Percentiles rank a stretch among this genome's conserved stretches.
phyloP scores from a whole-genome alignment of 64 coral and sea anemone genomes.

The Stylophora pistillata region DNA sequence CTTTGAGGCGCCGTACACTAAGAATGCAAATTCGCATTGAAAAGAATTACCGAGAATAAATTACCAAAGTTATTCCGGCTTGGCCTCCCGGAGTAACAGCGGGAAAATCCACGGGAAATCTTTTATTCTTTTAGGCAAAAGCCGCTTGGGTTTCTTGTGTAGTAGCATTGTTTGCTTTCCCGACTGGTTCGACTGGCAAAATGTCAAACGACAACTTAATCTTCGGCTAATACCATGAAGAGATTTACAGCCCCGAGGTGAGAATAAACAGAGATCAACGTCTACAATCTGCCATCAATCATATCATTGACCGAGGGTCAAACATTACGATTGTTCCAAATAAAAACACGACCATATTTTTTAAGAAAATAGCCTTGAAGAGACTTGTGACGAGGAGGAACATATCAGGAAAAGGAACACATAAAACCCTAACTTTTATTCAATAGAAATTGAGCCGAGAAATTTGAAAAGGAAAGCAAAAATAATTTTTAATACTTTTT shows the following conservation, averaged over 20 bases:
- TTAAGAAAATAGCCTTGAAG: neutral
- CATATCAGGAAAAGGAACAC: neutral
- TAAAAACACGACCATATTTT: neutral
- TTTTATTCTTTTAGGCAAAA: neutral
- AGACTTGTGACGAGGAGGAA: neutral
- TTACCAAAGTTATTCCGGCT: neutral
- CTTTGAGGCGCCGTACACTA: neutral
- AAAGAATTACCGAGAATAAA: neutral
- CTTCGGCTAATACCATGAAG: constrained; percentile 7
- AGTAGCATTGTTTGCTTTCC: neutral
- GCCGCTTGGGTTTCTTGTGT: neutral
- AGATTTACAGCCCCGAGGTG: constrained; percentile 15
- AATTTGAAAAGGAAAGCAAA: too few species aligned
- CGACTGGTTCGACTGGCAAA: neutral
- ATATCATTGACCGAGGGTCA: constrained; percentile 1
- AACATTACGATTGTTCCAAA: constrained; percentile 3
- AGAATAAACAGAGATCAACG: constrained; percentile 15
- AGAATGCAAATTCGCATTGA: neutral
- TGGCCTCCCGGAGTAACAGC: neutral
- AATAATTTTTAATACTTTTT: too few species aligned
- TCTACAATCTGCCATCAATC: neutral
- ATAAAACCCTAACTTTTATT: too few species aligned
- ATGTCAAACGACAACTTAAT: neutral
- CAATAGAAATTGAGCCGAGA: too few species aligned
- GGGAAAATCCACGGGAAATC: neutral